A percentile compares a stretch with the other conserved stretches of the same genome.
Conservation (phyloP, 2,797 vertebrate species). For the Borostomias antarcticus region DNA sequence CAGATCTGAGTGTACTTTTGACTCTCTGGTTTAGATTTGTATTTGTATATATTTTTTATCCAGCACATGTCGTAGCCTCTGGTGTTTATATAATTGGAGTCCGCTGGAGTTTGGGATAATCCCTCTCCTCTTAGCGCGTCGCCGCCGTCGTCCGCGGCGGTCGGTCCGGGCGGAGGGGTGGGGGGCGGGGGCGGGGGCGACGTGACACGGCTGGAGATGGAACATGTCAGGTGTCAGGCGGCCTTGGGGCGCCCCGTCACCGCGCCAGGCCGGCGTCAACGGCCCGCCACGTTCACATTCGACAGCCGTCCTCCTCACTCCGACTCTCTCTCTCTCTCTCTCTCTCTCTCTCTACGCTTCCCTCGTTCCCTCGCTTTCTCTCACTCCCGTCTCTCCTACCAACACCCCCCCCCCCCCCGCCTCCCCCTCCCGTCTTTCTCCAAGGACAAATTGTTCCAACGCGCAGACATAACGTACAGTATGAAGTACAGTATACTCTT, state of each 20-base stretch:
- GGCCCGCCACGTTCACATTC: slow-evolving; percentile 23
- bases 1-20: slow-evolving; percentile 60
- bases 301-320: slow-evolving; percentile 21
- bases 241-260: slow-evolving; percentile 65
- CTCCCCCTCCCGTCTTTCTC: too few relatives aligned
- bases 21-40: slow-evolving; percentile 16
- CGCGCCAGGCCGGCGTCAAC: slow-evolving; percentile 45
- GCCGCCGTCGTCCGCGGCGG: too few relatives aligned
- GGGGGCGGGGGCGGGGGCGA: slow-evolving; percentile 18
- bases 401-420: too few relatives aligned
- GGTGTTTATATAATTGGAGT: slow-evolving; percentile 50
- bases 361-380: neutral
- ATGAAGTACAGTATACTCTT: too few relatives aligned
- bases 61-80: slow-evolving; percentile 40
- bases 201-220: slow-evolving; percentile 69
- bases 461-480: too few relatives aligned
- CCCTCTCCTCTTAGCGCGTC: too few relatives aligned
- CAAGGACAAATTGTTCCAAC: too few relatives aligned
- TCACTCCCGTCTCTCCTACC: too few relatives aligned
- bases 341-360: neutral
- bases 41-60: slow-evolving; percentile 19
- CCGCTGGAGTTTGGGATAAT: slow-evolving; percentile 54
- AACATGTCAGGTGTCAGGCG: slow-evolving; percentile 76
- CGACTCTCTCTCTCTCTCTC: too few relatives aligned
- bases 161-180: slow-evolving; percentile 40